These are phyloP conservation scores for Dinomys branickii DNA, from an alignment of 2,113 vertebrate genomes.

Conservation along the genomic window DNA sequence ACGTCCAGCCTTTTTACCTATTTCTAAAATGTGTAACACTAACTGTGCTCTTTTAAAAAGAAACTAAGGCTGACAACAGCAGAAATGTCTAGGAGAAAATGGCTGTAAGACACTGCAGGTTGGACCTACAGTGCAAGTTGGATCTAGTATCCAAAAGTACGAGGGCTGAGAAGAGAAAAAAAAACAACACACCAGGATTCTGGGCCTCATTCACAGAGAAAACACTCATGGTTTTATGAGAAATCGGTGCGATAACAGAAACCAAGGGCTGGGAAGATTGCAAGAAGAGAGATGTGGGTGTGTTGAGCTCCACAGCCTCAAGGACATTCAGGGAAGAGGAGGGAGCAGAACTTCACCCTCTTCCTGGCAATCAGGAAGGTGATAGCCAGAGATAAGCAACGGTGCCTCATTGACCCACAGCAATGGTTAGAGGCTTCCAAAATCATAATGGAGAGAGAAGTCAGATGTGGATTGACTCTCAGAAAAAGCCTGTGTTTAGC, in stretches of 20 bases:
- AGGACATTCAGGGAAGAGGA: background rate
- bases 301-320: background rate
- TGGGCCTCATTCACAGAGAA: background rate
- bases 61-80: background rate
- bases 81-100: background rate
- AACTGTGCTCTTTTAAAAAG: background rate
- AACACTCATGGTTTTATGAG: background rate
- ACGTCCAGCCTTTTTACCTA: background rate
- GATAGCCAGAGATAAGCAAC: background rate
- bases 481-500: background rate
- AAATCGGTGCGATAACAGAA: background rate
- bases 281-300: background rate
- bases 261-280: background rate
- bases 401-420: background rate
- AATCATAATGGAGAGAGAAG: background rate
- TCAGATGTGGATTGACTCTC: background rate
- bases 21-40: conserved; percentile 32
- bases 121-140: too few relatives aligned
- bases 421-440: background rate
- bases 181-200: background rate
- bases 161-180: too few relatives aligned
- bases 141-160: background rate
- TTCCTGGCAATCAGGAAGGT: background rate
- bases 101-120: background rate
- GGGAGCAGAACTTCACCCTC: background rate